These are phyloP conservation scores for Raja brachyura DNA, from an alignment of 2,113 vertebrate species.

Conservation along the genomic window DNA sequence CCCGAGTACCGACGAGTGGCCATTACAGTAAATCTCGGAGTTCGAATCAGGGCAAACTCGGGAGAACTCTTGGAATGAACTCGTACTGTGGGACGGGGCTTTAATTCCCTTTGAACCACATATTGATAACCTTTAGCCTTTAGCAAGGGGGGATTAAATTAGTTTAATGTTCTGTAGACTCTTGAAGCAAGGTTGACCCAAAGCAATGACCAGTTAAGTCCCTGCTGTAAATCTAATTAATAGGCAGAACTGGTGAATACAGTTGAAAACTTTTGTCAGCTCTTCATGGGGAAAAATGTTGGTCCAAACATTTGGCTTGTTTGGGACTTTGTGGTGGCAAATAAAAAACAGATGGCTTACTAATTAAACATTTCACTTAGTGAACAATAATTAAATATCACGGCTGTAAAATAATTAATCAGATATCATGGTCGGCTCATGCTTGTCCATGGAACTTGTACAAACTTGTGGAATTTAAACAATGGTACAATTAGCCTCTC, in stretches of 20 bases:
- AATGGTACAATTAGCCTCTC: not conserved
- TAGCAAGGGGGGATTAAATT: not conserved
- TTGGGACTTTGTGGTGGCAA: not conserved
- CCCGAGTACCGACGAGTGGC: no score
- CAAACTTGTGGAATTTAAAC: not conserved
- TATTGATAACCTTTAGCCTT: conserved; percentile 4
- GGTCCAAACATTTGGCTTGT: not conserved
- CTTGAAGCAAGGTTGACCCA: not conserved
- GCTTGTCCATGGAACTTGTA: not conserved
- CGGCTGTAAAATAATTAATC: not conserved
- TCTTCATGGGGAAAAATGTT: not conserved
- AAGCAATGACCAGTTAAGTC: not conserved
- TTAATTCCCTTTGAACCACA: not conserved
- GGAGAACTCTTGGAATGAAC: no score
- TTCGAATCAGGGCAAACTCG: no score
- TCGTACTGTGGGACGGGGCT: no score
- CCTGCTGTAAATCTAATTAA: not conserved
- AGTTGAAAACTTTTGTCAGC: not conserved
- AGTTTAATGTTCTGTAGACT: not conserved
- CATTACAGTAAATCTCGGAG: no score
- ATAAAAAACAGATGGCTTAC: not conserved
- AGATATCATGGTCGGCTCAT: not conserved
- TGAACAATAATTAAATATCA: not conserved
- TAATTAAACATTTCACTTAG: not conserved
- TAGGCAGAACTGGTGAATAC: not conserved